A percentile compares a stretch with the other conserved stretches of the same genome.
Evolutionary conservation across 2,888 invertebrate species (phyloP).

Genomic region (Pandemis corylana): DNA sequence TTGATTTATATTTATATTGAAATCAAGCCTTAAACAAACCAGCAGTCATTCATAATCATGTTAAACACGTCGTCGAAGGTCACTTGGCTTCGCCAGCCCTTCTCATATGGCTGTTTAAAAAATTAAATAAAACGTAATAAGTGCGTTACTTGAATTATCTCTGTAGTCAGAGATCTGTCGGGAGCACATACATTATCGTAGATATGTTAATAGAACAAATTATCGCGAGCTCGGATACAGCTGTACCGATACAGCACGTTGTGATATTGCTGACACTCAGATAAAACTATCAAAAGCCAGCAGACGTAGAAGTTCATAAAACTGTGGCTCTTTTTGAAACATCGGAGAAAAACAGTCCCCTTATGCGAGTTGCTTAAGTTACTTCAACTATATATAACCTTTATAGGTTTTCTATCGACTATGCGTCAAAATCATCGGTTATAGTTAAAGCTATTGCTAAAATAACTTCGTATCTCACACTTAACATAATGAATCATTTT

Average conservation of each 20-base stretch:
- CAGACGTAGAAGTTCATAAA: not conserved
- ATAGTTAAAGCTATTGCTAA: too few relatives aligned
- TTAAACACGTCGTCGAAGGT: slow-evolving; percentile 21
- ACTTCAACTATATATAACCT: too few relatives aligned
- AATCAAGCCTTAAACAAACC: slow-evolving; percentile 11
- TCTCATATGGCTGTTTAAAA: slow-evolving; percentile 21
- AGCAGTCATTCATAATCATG: slow-evolving; percentile 13
- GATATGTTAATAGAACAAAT: slow-evolving; percentile 33
- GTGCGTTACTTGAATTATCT: slow-evolving; percentile 28
- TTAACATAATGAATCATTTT: too few relatives aligned
- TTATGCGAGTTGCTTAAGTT: too few relatives aligned
- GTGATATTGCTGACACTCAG: slow-evolving; percentile 8
- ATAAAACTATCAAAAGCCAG: not conserved
- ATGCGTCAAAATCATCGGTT: too few relatives aligned
- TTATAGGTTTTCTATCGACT: too few relatives aligned
- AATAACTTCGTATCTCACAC: too few relatives aligned
- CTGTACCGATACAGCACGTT: slow-evolving; percentile 23
- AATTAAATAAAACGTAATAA: slow-evolving; percentile 12
- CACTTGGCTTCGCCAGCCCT: slow-evolving; percentile 13
- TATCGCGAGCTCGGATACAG: slow-evolving; percentile 23
- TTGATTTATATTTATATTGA: slow-evolving; percentile 8
- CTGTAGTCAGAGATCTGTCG: slow-evolving; percentile 23
- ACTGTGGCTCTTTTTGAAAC: not conserved
- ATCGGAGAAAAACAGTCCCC: too few relatives aligned
- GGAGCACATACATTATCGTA: slow-evolving; percentile 19